Percentiles rank a stretch among this genome's conserved stretches.
phyloP scores from a whole-genome alignment of 2,113 vertebrate genomes.

The Benitochromis conjunctus region DNA sequence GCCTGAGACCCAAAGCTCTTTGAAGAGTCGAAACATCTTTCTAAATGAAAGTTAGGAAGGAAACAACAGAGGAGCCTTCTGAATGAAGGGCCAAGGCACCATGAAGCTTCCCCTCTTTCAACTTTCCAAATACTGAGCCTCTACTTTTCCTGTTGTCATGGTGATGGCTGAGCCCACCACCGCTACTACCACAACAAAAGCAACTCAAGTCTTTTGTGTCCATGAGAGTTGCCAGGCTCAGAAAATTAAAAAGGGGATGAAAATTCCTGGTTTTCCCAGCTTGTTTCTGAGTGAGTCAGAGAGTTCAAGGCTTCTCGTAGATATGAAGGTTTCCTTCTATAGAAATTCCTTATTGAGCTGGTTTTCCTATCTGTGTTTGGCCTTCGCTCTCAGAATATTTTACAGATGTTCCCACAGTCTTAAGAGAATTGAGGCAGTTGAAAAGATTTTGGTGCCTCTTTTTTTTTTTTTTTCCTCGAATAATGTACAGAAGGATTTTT shows the following conservation, averaged over 20 bases:
- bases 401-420: background rate
- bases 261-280: constrained; percentile 30
- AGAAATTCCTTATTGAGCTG: background rate
- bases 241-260: constrained; percentile 43
- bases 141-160: constrained; percentile 47
- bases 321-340: background rate
- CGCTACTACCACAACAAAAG: constrained; percentile 45
- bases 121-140: constrained; percentile 47
- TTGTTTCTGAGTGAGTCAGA: background rate
- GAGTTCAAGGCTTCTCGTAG: background rate
- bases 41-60: background rate
- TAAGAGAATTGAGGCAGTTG: background rate
- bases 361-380: background rate
- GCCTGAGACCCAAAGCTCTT: background rate
- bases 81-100: constrained; percentile 33
- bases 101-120: constrained; percentile 36
- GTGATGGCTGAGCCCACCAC: constrained; percentile 43
- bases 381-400: background rate
- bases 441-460: background rate
- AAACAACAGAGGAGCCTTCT: background rate
- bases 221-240: constrained; percentile 32
- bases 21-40: constrained; percentile 4
- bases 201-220: constrained; percentile 50
- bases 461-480: fast-evolving
- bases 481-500: background rate